These are phyloP conservation scores for Hypomesus transpacificus DNA, from an alignment of 2,113 vertebrate species.

Conservation along the genomic window DNA sequence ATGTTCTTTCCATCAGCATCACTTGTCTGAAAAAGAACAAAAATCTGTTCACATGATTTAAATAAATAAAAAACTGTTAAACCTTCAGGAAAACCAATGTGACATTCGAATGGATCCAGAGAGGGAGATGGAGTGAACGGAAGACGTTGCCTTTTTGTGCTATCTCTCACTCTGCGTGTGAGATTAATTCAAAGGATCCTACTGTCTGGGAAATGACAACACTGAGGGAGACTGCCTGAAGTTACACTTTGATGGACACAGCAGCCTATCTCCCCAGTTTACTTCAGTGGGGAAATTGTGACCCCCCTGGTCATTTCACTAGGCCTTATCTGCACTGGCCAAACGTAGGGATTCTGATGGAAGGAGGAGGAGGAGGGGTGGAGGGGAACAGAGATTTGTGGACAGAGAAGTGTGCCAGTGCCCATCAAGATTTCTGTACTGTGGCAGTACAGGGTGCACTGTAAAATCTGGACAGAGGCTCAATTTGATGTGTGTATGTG, in stretches of 20 bases:
- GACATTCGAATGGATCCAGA: neutral
- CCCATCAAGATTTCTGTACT: conserved; percentile 30
- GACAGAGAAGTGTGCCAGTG: conserved; percentile 38
- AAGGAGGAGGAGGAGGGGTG: conserved; percentile 10
- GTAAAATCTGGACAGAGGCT: neutral
- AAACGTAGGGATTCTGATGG: conserved; percentile 54
- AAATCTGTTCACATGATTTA: no score
- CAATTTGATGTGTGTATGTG: no score
- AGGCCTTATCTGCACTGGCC: conserved; percentile 58
- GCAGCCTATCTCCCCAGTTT: conserved; percentile 58
- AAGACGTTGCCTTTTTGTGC: conserved; percentile 20
- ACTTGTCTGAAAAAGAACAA: no score
- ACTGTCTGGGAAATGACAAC: conserved; percentile 58
- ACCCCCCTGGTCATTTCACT: conserved; percentile 56
- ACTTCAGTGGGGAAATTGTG: conserved; percentile 59
- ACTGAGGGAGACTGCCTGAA: conserved; percentile 59
- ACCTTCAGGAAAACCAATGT: neutral
- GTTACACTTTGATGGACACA: conserved; percentile 70
- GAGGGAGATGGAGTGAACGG: neutral
- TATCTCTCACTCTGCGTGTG: conserved; percentile 53
- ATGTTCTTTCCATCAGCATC: no score
- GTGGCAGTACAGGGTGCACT: conserved; percentile 16
- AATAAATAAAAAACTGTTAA: no score
- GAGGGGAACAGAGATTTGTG: conserved; percentile 44
- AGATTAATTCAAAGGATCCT: conserved; percentile 65